Base-by-base conservation (phyloP, 2,888 invertebrate genomes). In the Chironomus tentans region DNA sequence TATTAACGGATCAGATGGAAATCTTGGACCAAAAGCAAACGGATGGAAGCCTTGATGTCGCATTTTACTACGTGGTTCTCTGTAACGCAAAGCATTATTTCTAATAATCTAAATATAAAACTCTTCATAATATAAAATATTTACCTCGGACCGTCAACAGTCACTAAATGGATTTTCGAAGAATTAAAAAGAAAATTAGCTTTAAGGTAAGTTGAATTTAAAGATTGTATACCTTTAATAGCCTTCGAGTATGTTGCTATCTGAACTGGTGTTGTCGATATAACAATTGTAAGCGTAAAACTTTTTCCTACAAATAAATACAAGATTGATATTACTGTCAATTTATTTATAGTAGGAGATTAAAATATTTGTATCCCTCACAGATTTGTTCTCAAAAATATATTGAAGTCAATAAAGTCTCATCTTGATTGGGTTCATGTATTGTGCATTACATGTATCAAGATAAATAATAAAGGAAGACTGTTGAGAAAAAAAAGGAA, bases 201-300 rank as follows among this genome's bases (percentile, higher is more conserved):
- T 38, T 38, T 38, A 10, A 38, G 38, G 38, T 38, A 38, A 38
- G 10, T 38, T 38, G 1, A 38, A 38, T 38, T 38, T 38, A 2
- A 2, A 38, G 38, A 2, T 38, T 38, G 10, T 10, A 2, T 38
- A 38, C 38, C 38, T 87, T 99, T 99, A 85, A 99, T 99, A 77
- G 98, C 98, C 84, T 98, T 98, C 82, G 90, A 92, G 84, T 97
- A 97, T n/a, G 97, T 95, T 77, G 95, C 94, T 78, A 98, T 91
- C 87, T 98, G 98, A 48, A 96, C 94, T 7, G 98, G 98, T 71
- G 91, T 90, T 77, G 96, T 94, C 79, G 94, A 93, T 81, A 99
- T 90, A 82, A 95, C 94, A 85, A 99, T 98, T 80, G 97, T 97
- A 82, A 99, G 85, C 62, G 94, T 94, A 86, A 99, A 98, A 81